A percentile compares a stretch with the other conserved stretches of the same genome.
These are phyloP conservation scores for Temnothorax nylanderi DNA, from an alignment of 1,140 invertebrate genomes.

Conservation along the genomic window DNA sequence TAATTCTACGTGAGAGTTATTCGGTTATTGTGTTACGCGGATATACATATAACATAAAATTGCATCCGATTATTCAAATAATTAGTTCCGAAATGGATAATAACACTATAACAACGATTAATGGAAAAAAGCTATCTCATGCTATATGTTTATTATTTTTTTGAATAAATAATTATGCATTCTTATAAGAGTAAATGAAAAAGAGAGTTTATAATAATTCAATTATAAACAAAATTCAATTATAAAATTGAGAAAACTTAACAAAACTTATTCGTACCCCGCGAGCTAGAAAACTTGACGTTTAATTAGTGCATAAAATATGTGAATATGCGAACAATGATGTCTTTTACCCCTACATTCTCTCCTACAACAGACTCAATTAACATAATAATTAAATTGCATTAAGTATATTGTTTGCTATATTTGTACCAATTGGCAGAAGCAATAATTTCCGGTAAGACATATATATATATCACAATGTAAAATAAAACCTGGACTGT, in stretches of 20 bases:
- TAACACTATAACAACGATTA: neutral
- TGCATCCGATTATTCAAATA: slow-evolving; percentile 7
- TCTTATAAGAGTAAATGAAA: neutral
- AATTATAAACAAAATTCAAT: neutral
- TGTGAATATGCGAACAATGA: neutral
- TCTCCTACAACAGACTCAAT: neutral
- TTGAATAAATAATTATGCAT: neutral
- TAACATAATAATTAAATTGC: slow-evolving; percentile 46
- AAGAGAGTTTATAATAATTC: neutral
- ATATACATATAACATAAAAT: slow-evolving; percentile 4
- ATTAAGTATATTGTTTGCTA: neutral
- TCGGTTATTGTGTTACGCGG: neutral
- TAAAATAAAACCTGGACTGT: neutral
- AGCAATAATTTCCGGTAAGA: neutral
- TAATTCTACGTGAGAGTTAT: neutral
- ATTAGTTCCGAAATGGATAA: neutral
- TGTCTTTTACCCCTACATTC: neutral
- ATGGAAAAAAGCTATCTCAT: neutral
- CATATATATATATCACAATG: neutral
- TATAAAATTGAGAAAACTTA: neutral
- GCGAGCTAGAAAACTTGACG: neutral
- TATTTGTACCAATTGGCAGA: neutral
- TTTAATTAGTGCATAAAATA: slow-evolving; percentile 9
- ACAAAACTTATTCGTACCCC: neutral
- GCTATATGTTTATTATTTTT: neutral